phyloP scores from a whole-genome alignment of 1,140 invertebrate species.

The Glossosoma conforme region DNA sequence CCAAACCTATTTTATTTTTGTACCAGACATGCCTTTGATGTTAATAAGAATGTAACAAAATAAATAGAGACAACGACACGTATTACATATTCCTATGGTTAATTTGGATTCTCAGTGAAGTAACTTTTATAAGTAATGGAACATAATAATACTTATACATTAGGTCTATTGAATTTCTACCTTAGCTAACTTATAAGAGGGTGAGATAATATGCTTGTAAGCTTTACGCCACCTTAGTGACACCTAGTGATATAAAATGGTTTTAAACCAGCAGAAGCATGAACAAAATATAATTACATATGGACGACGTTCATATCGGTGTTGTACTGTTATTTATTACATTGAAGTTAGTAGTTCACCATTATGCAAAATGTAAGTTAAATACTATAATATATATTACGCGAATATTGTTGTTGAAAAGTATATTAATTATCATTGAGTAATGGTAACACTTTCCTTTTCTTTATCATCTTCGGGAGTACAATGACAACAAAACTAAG shows the following conservation, averaged over 20 bases:
- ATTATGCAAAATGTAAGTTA: slow-evolving; percentile 31
- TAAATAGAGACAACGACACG: slow-evolving; percentile 33
- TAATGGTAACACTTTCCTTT: slow-evolving; percentile 6
- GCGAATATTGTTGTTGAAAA: slow-evolving; percentile 23
- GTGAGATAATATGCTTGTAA: slow-evolving; percentile 29
- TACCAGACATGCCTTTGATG: slow-evolving; percentile 30
- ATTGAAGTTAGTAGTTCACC: slow-evolving; percentile 47
- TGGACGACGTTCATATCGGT: slow-evolving; percentile 41
- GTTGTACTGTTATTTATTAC: slow-evolving; percentile 50
- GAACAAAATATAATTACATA: slow-evolving; percentile 34
- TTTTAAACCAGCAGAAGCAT: slow-evolving; percentile 45
- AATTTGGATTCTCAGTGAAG: slow-evolving; percentile 8
- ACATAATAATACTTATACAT: slow-evolving; percentile 18
- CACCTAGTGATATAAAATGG: slow-evolving; percentile 49
- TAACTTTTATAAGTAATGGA: slow-evolving; percentile 8
- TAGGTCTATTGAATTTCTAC: slow-evolving; percentile 29
- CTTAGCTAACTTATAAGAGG: slow-evolving; percentile 26
- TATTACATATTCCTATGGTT: slow-evolving; percentile 21
- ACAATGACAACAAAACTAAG: slow-evolving; percentile 20
- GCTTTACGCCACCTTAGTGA: slow-evolving; percentile 45
- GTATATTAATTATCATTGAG: slow-evolving; percentile 8
- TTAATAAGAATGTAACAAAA: slow-evolving; percentile 23
- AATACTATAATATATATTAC: slow-evolving; percentile 13
- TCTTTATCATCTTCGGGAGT: slow-evolving; percentile 22
- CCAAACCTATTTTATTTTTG: no score